Evolutionary conservation across 2,888 invertebrate genomes (phyloP), one percentile per base, ranked within the genome.

Genomic region (Sinotaia quadrata): DNA sequence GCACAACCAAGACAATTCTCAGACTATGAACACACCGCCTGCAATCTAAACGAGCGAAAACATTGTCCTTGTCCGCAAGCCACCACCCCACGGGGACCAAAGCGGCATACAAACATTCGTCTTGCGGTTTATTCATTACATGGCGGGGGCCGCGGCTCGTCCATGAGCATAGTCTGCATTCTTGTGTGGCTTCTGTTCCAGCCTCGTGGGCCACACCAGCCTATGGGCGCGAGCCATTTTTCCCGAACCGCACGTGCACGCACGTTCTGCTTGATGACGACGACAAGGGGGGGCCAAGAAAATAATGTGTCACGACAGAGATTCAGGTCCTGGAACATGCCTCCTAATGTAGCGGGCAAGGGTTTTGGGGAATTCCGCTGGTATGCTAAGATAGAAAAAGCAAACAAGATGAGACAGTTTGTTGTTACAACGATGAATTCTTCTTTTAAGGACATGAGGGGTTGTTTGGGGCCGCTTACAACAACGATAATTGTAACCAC

Each of bases 361-460:
- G 24, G 27, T 31, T 41, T 7, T 24, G 7, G 8, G 47, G 56
- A 56, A 56, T 56, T 31, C 56, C 2, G 21, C 4, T n/a, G 56
- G 65, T 44, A 65, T 56, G 65, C 47, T 31, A 56, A 65, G 65
- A 65, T 65, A 24, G 65, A 65, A 56, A 65, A 65, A 65, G 65
- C 65, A 65, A 65, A 56, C 44, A 56, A 51, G 54, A 54, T 24
- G 44, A 56, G 65, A 65, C 65, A 65, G 65, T 33, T 41, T 52
- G 33, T 49, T 49, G 62, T 62, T 52, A 33, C 52, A 29, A 34
- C 15, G 29, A n/a, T 0, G 27, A n/a, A 47, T 10, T 10, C 41
- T 41, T 41, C 41, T 12, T 18, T n/a, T n/a, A n/a, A n/a, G n/a
- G n/a, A n/a, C n/a, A n/a, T n/a, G n/a, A n/a, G n/a, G n/a, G n/a